Evolutionary conservation across 2,888 invertebrate species (phyloP), one percentile per base, ranked within the genome.

Genomic region (Encarsia formosa): DNA sequence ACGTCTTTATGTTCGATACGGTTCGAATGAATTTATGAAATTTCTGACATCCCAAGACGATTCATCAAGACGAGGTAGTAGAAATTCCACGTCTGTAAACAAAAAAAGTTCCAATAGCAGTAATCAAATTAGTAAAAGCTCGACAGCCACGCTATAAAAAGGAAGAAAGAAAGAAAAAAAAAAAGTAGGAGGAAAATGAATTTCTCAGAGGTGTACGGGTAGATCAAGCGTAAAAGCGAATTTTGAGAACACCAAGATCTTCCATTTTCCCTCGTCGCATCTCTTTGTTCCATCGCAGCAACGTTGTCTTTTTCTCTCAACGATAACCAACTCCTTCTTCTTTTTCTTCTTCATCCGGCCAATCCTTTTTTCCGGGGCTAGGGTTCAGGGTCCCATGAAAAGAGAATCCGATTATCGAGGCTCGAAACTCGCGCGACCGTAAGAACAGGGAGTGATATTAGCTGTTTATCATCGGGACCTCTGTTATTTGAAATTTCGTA

Each of bases 371-470:
- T 11, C 5, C 37, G 18, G 2, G 31, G 52, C 32, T 41, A 56
- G 44, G 50, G 46, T 42, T 49, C 52, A 49, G 50, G 41, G 48
- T 52, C 43, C 48, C 52, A 50, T 55, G 54, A 57, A 55, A 57
- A 52, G 51, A 59, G 62, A 64, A 67, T 65, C 62, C 64, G 65
- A 65, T 66, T 66, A 67, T 62, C 59, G 49, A 51, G 58, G 51
- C 59, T 58, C 54, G 50, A 45, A 54, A 57, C 54, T 23, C 32
- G 54, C 58, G 49, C 51, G 57, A 59, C 54, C 58, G 61, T 49
- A 65, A 63, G 63, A 61, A 57, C 55, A 61, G 52, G 55, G n/a
- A n/a, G n/a, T n/a, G 58, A 63, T 63, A 66, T 64, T 63, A 63
- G 58, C 60, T 64, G 62, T 58, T 67, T 63, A 62, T 59, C 59